Conservation (phyloP, 2,797 vertebrate species). For the Chrysocyon brachyurus region DNA sequence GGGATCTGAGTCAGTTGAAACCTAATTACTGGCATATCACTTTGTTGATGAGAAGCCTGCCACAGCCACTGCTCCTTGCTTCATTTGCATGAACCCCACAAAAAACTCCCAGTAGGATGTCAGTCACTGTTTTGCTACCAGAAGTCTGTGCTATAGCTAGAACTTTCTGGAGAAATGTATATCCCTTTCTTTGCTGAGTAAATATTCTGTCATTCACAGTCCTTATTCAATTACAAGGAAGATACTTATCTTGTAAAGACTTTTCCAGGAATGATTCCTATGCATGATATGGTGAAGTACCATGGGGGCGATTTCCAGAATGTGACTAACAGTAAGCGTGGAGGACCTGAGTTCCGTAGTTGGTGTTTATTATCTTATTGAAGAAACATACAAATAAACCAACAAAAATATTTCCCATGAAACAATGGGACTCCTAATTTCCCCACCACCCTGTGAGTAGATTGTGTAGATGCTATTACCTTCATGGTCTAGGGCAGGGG, state of each 20-base stretch:
- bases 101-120: constrained; percentile 79
- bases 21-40: constrained; percentile 87
- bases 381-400: background rate
- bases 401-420: background rate
- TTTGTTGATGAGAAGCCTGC: constrained; percentile 86
- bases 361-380: background rate
- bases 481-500: background rate
- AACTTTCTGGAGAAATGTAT: constrained; percentile 74
- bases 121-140: constrained; percentile 81
- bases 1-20: constrained; percentile 84
- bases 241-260: constrained; percentile 51
- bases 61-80: constrained; percentile 80
- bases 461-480: background rate
- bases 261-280: constrained; percentile 72
- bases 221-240: constrained; percentile 66
- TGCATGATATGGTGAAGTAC: constrained; percentile 20
- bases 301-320: constrained; percentile 40
- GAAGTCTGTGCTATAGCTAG: constrained; percentile 65
- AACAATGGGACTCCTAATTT: background rate
- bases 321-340: constrained; percentile 56
- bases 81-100: constrained; percentile 81
- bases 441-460: background rate
- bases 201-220: constrained; percentile 81
- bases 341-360: background rate
- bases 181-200: constrained; percentile 75